Percentiles rank a stretch among this genome's conserved stretches.
These are phyloP conservation scores for Sminthurinus aureus DNA, from an alignment of 2,888 invertebrate genomes.

Conservation along the genomic window DNA sequence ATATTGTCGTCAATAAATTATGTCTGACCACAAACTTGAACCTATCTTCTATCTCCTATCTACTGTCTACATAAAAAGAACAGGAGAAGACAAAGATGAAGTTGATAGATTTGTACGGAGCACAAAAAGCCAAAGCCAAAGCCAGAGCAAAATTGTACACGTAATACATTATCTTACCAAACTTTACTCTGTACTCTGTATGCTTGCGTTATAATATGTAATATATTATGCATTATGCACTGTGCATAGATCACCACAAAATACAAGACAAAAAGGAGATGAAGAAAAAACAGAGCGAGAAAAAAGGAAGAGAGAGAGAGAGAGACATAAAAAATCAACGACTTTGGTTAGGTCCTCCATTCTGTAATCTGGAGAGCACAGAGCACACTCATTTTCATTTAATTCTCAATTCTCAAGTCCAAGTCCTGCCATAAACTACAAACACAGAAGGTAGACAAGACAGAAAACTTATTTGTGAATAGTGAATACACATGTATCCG, in stretches of 20 bases:
- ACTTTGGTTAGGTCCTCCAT: background rate
- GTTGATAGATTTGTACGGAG: constrained; percentile 11
- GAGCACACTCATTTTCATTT: constrained; percentile 21
- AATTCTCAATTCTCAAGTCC: constrained; percentile 16
- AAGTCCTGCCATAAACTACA: constrained; percentile 9
- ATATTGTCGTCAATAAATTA: constrained; percentile 20
- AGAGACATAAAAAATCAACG: background rate
- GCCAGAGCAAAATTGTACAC: no score
- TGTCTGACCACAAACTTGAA: constrained; percentile 12
- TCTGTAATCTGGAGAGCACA: background rate
- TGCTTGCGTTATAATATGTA: background rate
- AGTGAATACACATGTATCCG: background rate
- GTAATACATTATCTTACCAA: no score
- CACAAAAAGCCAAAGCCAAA: background rate
- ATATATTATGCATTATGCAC: background rate
- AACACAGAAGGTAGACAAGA: constrained; percentile 2
- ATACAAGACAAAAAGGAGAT: background rate
- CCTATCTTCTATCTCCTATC: no score
- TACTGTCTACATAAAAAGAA: no score
- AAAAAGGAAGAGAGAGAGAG: background rate
- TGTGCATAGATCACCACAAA: background rate
- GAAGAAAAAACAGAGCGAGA: background rate
- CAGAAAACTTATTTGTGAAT: background rate
- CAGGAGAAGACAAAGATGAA: background rate
- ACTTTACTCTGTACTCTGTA: no score